Evolutionary conservation across 2,113 vertebrate genomes (phyloP).

Genomic region (Triplophysa rosa): DNA sequence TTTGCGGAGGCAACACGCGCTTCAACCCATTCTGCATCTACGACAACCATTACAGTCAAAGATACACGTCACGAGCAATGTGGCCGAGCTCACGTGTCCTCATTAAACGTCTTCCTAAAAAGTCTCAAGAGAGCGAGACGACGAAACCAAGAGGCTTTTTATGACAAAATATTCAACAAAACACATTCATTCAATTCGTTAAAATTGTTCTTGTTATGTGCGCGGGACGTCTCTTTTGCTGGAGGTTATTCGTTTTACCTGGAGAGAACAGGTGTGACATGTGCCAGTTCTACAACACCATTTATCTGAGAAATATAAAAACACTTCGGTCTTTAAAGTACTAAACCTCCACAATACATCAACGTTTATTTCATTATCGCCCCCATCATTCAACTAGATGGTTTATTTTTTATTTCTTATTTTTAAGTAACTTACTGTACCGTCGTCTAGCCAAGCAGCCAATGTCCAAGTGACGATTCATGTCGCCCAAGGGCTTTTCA

Average conservation of each 20-base stretch:
- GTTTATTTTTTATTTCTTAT: not conserved
- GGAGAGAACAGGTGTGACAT: conserved; percentile 36
- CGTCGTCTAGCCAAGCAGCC: not conserved
- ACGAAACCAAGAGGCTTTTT: not conserved
- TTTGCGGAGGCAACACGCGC: not conserved
- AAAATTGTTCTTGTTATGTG: not conserved
- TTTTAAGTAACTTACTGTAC: not conserved
- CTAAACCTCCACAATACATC: not conserved
- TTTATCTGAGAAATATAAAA: not conserved
- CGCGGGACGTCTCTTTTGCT: not conserved
- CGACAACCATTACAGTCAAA: conserved; percentile 14
- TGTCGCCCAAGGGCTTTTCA: conserved; percentile 13
- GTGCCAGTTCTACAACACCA: not conserved
- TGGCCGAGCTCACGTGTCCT: not conserved
- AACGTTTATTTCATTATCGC: not conserved
- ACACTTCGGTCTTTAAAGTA: not conserved
- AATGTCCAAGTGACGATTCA: not conserved
- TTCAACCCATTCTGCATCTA: conserved; percentile 12
- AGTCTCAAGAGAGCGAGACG: not conserved
- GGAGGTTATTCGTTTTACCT: not conserved
- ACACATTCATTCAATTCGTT: not conserved
- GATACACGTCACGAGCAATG: not conserved
- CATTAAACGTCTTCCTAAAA: not conserved
- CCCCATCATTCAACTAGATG: not conserved
- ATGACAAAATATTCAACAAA: not conserved